Percentiles rank a stretch among this genome's conserved stretches.
Evolutionary conservation across 30 jellyfish, hydroid and myxozoan genomes (phyloP).

Genomic region (Aurelia coerulea): DNA sequence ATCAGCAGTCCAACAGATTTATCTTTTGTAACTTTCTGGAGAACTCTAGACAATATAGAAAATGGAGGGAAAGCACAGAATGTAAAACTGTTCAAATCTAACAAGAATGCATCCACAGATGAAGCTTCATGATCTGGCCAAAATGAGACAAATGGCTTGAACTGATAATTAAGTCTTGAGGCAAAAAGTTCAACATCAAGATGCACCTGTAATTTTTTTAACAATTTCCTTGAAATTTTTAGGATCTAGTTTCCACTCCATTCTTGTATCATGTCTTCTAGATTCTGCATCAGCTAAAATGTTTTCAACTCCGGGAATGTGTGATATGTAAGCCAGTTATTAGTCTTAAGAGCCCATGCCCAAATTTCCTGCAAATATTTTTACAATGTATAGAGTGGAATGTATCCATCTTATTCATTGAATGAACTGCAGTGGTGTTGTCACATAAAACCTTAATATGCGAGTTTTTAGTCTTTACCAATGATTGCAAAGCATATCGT

Average conservation of each 20-base stretch:
- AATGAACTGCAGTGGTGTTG: slow-evolving; percentile 47
- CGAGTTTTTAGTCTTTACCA: background rate
- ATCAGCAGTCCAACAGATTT: background rate
- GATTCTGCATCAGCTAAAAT: slow-evolving; percentile 50
- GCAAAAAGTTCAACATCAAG: slow-evolving; percentile 37
- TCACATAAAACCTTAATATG: slow-evolving; percentile 8
- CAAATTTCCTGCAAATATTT: slow-evolving; percentile 7
- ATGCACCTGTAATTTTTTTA: background rate
- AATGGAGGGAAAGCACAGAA: slow-evolving; percentile 10
- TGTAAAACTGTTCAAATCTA: background rate
- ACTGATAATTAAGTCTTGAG: slow-evolving; percentile 19
- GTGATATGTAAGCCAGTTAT: slow-evolving; percentile 36
- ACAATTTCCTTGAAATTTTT: background rate
- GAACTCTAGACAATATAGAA: background rate
- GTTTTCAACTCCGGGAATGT: slow-evolving; percentile 41
- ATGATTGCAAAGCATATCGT: slow-evolving; percentile 11
- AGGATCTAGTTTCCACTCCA: slow-evolving; percentile 33
- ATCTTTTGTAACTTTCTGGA: slow-evolving; percentile 5
- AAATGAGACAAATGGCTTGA: slow-evolving; percentile 25
- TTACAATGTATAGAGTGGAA: slow-evolving; percentile 21
- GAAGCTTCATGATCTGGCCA: slow-evolving; percentile 48
- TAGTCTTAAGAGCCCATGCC: slow-evolving; percentile 11
- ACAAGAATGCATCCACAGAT: slow-evolving; percentile 23
- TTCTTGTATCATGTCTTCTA: background rate
- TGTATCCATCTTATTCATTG: slow-evolving; percentile 55